phyloP scores from a whole-genome alignment of 2,113 vertebrate genomes.

The Silurus meridionalis region DNA sequence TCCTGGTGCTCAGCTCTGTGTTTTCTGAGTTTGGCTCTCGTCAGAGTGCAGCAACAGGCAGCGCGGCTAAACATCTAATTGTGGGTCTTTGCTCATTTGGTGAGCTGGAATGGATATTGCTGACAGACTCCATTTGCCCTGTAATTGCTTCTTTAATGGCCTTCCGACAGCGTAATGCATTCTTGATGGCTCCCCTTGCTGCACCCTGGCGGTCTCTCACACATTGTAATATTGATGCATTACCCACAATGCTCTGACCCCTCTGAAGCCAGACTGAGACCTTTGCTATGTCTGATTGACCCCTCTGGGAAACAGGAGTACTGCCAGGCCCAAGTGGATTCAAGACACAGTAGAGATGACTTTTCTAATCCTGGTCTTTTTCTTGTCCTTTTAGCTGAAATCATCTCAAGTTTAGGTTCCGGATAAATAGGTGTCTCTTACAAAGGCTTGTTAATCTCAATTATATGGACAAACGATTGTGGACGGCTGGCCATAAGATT shows the following conservation, averaged over 20 bases:
- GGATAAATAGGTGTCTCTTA: neutral
- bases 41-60: conserved; percentile 2
- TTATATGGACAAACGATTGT: too few relatives aligned
- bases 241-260: conserved; percentile 33
- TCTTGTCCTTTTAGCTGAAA: neutral
- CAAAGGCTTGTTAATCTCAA: neutral
- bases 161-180: conserved; percentile 49
- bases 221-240: conserved; percentile 44
- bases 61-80: conserved; percentile 51
- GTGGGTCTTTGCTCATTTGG: conserved; percentile 41
- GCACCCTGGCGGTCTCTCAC: conserved; percentile 16
- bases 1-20: neutral
- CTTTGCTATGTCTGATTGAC: conserved; percentile 1
- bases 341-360: neutral
- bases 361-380: neutral
- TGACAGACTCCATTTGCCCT: conserved; percentile 51
- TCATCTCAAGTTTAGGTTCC: neutral
- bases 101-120: conserved; percentile 44
- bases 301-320: neutral
- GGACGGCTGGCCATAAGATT: too few relatives aligned
- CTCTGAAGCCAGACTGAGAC: conserved; percentile 2
- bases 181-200: conserved; percentile 42
- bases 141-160: conserved; percentile 54
- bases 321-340: neutral
- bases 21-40: conserved; percentile 15